Percentiles rank a stretch among this genome's conserved stretches.
phyloP scores from a whole-genome alignment of 2,113 vertebrate genomes.

The Triplophysa dalaica region DNA sequence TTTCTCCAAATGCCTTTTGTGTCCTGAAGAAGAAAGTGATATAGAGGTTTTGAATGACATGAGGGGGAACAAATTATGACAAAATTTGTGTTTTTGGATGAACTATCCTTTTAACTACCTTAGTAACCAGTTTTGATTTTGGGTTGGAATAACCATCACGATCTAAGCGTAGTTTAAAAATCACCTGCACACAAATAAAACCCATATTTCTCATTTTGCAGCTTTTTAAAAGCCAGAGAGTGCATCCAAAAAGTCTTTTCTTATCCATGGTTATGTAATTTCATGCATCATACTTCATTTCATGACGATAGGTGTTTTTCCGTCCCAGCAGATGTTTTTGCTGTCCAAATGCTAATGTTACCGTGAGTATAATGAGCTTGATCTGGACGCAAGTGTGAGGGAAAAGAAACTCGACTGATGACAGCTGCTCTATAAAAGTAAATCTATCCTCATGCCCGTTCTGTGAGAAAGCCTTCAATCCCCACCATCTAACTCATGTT shows the following conservation, averaged over 20 bases:
- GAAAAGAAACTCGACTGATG: constrained; percentile 40
- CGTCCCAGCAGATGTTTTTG: background rate
- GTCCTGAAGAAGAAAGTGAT: too few relatives aligned
- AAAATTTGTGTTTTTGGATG: too few relatives aligned
- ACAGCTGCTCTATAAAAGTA: constrained; percentile 52
- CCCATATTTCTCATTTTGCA: too few relatives aligned
- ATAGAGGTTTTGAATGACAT: too few relatives aligned
- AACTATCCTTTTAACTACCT: too few relatives aligned
- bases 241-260: constrained; percentile 2
- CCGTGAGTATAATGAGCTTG: constrained; percentile 30
- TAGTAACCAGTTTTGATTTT: too few relatives aligned
- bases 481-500: constrained; percentile 31
- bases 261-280: background rate
- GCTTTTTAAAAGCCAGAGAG: background rate
- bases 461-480: constrained; percentile 33
- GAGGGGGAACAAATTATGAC: too few relatives aligned
- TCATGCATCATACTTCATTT: background rate
- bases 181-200: too few relatives aligned
- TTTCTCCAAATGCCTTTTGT: too few relatives aligned
- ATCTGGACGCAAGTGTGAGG: constrained; percentile 30
- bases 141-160: too few relatives aligned
- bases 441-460: constrained; percentile 42
- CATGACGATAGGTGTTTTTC: constrained; percentile 1
- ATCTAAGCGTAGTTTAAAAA: too few relatives aligned
- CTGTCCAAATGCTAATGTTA: constrained; percentile 21